Base-by-base conservation (phyloP, 2,113 vertebrate genomes). In the Leptobrachium leishanense region DNA sequence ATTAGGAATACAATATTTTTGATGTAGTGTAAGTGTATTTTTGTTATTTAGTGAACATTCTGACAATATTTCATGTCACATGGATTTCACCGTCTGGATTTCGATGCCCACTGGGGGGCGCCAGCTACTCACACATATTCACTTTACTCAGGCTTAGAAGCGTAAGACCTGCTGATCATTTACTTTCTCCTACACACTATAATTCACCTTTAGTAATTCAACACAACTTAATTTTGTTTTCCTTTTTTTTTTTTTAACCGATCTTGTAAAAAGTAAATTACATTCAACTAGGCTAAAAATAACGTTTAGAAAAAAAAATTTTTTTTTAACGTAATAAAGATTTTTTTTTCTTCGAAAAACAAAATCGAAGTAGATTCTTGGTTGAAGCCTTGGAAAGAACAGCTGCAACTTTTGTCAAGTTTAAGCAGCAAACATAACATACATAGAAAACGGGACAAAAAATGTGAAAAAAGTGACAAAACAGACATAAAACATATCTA, bases 61-160 rank as follows among this genome's bases (percentile, higher is more conserved):
- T 43, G 15, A 57, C 15, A 20, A 50, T 76, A 13, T 68, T 54
- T 59, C 8, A 20, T 46, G 43, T 31, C 41, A 68, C 13, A 67
- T 5, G 39, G 10, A 55, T 42, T 13, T 46, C 74, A 68, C 12
- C 5, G 13, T 65, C 74, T 11, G 0, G 2, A 10, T 10, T 2
- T 39, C 46, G 39, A 3, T 42, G 11, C 40, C 75, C 83, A 76
- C 74, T 20, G 72, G 83, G 74, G 82, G 83, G 83, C 79, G 66
- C 54, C n/a, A 31, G 75, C 70, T 54, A 72, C 75, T 46, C 76
- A 69, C 0, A 0, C 57, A 70, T 41, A 3, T 41, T 1, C 0
- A 9, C 10, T 0, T 2, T 11, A 8, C 11, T 5, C 55, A 13
- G 55, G 7, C 57, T 2, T 1, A 40, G 0, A 6, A 1, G 20